Evolutionary conservation across 2,113 vertebrate species (phyloP), one percentile per base, ranked within the genome.

Genomic region (Cettia cetti): DNA sequence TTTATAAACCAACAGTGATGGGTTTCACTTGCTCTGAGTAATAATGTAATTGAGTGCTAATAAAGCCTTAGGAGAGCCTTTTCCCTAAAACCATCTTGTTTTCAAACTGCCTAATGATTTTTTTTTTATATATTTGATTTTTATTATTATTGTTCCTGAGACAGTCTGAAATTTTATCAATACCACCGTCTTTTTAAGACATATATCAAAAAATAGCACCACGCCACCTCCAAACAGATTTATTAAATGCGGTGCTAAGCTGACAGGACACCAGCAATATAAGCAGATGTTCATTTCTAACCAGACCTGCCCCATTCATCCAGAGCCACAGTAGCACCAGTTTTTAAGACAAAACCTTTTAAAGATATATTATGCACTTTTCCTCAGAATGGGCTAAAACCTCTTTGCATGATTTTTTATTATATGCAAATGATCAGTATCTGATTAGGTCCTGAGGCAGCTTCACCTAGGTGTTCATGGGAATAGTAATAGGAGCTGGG

Each of bases 381-480:
- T 95, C 78, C 70, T 95, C 82, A 52, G 88, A 97, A 94, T 66
- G 60, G 60, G 89, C 90, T 94, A 91, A 98, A 98, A 96, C 39
- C 92, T 97, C 59, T 37, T 95, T 96, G 96, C 96, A 96, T 39
- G 15, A 90, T 97, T 97, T 95, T 98, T 98, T 97, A 98, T 97
- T 98, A 92, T 97, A 98, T 98, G 98, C 96, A 98, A 96, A 98
- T 98, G 86, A 97, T 92, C 68, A 95, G 94, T 92, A 96, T 98
- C 98, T 98, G 98, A 98, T 98, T 98, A 98, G 97, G 96, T 98
- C 98, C 98, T 98, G 96, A 98, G 98, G 98, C 98, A 95, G 96
- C 95, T 97, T 98, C 97, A 98, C 98, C 97, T 98, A 96, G 91
- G 93, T 97, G 96, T 98, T 98, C 97, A 97, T 92, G 97, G 93